These are phyloP conservation scores for Tenualosa ilisha DNA, from an alignment of 2,797 vertebrate species.

Conservation along the genomic window DNA sequence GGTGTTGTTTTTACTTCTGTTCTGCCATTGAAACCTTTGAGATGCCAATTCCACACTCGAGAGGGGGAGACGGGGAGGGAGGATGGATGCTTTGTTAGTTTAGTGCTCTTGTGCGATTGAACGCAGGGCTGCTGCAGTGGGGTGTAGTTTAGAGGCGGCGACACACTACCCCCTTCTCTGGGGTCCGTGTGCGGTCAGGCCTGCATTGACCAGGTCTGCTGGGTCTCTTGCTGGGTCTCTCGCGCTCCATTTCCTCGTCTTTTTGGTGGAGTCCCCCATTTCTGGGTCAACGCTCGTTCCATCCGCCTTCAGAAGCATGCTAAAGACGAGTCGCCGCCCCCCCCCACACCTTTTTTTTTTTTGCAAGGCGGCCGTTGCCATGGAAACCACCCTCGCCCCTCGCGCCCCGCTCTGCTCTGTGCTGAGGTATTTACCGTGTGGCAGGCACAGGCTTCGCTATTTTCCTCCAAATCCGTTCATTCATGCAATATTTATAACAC, in stretches of 20 bases:
- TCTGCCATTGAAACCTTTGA: not conserved
- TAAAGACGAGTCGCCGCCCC: not conserved
- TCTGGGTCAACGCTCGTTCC: conserved; percentile 36
- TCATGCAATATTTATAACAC: conserved; percentile 27
- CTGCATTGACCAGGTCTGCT: conserved; percentile 31
- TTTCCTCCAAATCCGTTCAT: conserved; percentile 19
- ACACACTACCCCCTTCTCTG: not conserved
- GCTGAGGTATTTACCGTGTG: conserved; percentile 1
- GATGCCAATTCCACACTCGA: not conserved
- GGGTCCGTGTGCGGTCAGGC: conserved; percentile 1
- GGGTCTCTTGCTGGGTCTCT: conserved; percentile 40
- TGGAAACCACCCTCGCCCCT: conserved; percentile 21
- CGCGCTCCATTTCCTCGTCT: conserved; percentile 34
- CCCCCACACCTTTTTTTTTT: not conserved
- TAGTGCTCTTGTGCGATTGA: not conserved
- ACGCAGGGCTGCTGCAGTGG: not conserved
- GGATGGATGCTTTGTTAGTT: not conserved
- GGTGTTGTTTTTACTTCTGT: not conserved
- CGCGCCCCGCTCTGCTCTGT: not conserved
- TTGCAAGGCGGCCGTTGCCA: conserved; percentile 7
- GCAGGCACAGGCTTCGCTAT: not conserved
- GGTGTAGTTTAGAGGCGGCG: not conserved
- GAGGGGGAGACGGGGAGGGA: not conserved
- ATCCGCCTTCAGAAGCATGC: conserved; percentile 34
- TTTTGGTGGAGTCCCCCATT: not conserved